A percentile compares a stretch with the other conserved stretches of the same genome.
Conservation (phyloP, 64 coral and sea anemone genomes). For the Trachythela sp. region DNA sequence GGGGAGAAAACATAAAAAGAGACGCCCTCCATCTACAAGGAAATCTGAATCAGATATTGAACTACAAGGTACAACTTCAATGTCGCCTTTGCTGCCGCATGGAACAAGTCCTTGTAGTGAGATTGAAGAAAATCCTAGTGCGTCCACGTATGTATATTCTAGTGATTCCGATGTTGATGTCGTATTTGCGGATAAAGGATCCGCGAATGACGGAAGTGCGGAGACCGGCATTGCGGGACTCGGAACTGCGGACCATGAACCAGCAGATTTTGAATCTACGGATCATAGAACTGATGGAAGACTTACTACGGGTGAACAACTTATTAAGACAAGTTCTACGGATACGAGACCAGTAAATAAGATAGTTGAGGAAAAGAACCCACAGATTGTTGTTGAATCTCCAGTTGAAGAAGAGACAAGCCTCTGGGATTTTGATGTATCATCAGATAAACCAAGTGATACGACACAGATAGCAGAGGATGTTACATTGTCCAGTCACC, state of each 20-base stretch:
- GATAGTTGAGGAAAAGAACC: not conserved
- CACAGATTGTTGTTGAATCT: not conserved
- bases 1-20: not conserved
- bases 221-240: too few species aligned
- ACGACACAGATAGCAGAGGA: not conserved
- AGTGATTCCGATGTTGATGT: not conserved
- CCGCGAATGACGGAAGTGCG: not conserved
- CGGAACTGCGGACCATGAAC: not conserved
- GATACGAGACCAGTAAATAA: too few species aligned
- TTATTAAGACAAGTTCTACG: too few species aligned
- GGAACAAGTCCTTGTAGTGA: not conserved
- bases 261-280: not conserved
- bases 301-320: too few species aligned
- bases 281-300: too few species aligned
- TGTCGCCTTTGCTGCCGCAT: not conserved
- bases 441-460: not conserved
- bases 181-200: not conserved
- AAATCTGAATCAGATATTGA: not conserved
- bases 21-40: not conserved
- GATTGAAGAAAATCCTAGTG: not conserved
- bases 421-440: not conserved
- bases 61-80: not conserved
- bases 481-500: not conserved
- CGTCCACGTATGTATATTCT: not conserved
- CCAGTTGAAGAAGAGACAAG: not conserved